phyloP scores from a whole-genome alignment of 2,113 vertebrate genomes.

The Sinocyclocheilus grahami region DNA sequence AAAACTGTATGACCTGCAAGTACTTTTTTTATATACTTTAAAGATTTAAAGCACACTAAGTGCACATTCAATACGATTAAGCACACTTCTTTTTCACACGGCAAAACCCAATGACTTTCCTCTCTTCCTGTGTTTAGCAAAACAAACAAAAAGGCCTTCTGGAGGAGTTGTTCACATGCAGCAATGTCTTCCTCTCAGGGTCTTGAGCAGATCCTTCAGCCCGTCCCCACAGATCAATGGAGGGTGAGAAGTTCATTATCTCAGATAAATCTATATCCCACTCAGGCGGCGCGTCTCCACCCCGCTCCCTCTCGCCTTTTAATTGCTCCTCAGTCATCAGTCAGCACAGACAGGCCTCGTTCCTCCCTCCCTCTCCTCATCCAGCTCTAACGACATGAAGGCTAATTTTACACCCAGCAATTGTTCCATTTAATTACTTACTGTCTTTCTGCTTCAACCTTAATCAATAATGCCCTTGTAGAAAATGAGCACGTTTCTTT shows the following conservation, averaged over 20 bases:
- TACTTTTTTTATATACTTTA: too few species aligned
- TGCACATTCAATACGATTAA: too few species aligned
- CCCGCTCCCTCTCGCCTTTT: slow-evolving; percentile 40
- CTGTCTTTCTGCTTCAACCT: slow-evolving; percentile 70
- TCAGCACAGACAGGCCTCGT: slow-evolving; percentile 65
- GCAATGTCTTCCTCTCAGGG: slow-evolving; percentile 9
- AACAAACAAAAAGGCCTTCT: slow-evolving; percentile 26
- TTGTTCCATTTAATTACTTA: slow-evolving; percentile 78
- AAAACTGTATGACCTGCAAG: too few species aligned
- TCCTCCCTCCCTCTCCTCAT: slow-evolving; percentile 64
- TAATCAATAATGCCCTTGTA: slow-evolving; percentile 72
- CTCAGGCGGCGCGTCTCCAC: not conserved
- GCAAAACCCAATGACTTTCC: not conserved
- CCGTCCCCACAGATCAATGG: slow-evolving; percentile 49
- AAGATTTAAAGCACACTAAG: too few species aligned
- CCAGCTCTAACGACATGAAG: slow-evolving; percentile 75
- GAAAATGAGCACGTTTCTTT: slow-evolving; percentile 50
- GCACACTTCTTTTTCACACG: too few species aligned
- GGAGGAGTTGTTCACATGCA: slow-evolving; percentile 1
- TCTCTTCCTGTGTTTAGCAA: not conserved
- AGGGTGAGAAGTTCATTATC: slow-evolving; percentile 62
- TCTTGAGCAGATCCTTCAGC: slow-evolving; percentile 31
- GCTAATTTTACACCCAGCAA: slow-evolving; percentile 80
- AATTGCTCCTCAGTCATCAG: slow-evolving; percentile 64
- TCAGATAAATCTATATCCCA: slow-evolving; percentile 60